phyloP scores from a whole-genome alignment of 2,797 vertebrate genomes.

The Pipistrellus nathusii region DNA sequence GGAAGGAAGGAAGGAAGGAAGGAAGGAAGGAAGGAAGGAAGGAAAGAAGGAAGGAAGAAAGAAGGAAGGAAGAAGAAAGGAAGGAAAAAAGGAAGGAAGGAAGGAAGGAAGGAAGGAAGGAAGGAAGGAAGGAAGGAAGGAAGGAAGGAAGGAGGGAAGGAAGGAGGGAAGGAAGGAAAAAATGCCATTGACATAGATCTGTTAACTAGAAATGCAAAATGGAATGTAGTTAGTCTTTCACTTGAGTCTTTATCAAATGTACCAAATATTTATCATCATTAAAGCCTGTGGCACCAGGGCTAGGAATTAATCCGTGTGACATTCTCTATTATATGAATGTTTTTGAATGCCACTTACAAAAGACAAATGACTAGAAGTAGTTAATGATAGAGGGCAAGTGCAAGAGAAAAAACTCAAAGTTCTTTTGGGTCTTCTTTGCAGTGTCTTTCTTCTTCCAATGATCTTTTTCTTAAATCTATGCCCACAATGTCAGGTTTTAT shows the following conservation, averaged over 20 bases:
- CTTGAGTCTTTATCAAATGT: background rate
- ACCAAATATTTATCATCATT: background rate
- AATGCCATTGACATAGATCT: background rate
- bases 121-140: background rate
- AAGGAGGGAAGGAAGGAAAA: background rate
- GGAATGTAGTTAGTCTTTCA: background rate
- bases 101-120: background rate
- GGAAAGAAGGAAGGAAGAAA: background rate
- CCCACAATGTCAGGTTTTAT: slow-evolving; percentile 11
- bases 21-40: background rate
- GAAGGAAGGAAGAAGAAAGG: background rate
- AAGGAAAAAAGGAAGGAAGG: background rate
- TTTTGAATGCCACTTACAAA: background rate
- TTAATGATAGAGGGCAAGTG: background rate
- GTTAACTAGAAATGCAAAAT: background rate
- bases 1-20: background rate
- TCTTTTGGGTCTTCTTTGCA: background rate
- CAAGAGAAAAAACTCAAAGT: background rate
- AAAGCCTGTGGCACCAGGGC: background rate
- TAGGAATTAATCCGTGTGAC: background rate
- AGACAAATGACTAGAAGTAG: background rate
- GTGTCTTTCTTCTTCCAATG: background rate
- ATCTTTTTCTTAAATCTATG: slow-evolving; percentile 41
- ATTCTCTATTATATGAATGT: background rate
- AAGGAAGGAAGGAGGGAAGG: background rate